Percentiles rank a stretch among this genome's conserved stretches.
Evolutionary conservation across 2,113 vertebrate genomes (phyloP).

Genomic region (Sinocyclocheilus rhinocerous): DNA sequence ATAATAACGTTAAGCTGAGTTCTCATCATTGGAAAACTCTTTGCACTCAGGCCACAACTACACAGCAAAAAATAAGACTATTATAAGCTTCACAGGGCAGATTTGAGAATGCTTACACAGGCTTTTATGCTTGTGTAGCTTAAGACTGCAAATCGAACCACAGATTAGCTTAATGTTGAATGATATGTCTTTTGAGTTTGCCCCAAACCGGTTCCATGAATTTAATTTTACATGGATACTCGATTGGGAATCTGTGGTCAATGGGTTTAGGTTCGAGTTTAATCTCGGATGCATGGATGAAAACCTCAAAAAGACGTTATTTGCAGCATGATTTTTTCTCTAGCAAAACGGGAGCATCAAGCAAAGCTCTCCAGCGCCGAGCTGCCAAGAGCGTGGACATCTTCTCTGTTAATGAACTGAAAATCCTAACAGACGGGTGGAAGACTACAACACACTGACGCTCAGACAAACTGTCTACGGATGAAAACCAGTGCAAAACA

Average conservation of each 20-base stretch:
- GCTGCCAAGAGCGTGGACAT: constrained; percentile 39
- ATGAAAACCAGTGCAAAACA: constrained; percentile 17
- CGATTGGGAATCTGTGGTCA: constrained; percentile 48
- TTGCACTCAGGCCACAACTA: constrained; percentile 63
- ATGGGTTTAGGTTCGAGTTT: constrained; percentile 26
- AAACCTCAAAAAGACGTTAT: constrained; percentile 20
- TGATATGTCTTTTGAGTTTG: constrained; percentile 56
- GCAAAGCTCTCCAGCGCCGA: constrained; percentile 20
- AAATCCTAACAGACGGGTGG: constrained; percentile 47
- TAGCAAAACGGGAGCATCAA: background rate
- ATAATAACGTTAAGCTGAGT: constrained; percentile 32
- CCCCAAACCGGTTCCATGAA: constrained; percentile 64
- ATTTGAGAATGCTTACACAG: constrained; percentile 77
- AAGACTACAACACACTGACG: constrained; percentile 49
- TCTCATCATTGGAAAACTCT: constrained; percentile 59
- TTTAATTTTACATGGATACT: constrained; percentile 60
- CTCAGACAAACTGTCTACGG: constrained; percentile 51
- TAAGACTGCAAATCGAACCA: constrained; percentile 75
- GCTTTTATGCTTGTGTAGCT: constrained; percentile 71
- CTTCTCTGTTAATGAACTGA: constrained; percentile 51
- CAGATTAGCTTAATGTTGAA: constrained; percentile 74
- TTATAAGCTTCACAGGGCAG: constrained; percentile 70
- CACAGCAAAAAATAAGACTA: constrained; percentile 73
- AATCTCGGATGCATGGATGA: constrained; percentile 20
- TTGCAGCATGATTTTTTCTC: background rate